Percentiles rank a stretch among this genome's conserved stretches.
Conservation (phyloP, 2,113 vertebrate species). For the Perca flavescens region DNA sequence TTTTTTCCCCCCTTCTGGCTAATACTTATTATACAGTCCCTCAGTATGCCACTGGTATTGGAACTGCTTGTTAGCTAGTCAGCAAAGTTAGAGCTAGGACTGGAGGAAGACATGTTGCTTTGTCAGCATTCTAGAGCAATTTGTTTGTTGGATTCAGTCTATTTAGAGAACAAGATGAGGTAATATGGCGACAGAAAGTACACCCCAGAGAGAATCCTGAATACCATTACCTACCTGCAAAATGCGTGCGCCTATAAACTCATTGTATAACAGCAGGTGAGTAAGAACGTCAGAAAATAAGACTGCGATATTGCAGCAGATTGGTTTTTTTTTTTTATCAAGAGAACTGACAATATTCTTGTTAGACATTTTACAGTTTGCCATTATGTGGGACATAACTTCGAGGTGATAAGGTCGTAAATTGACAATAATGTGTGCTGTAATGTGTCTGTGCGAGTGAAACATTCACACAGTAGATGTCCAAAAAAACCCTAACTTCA, state of each 20-base stretch:
- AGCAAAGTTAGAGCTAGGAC: neutral
- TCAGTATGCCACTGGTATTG: neutral
- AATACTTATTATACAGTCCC: neutral
- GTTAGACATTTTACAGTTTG: slow-evolving; percentile 41
- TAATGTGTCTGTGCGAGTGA: neutral
- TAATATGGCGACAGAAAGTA: slow-evolving; percentile 14
- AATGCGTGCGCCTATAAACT: slow-evolving; percentile 15
- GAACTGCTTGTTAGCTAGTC: neutral
- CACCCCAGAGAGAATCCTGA: slow-evolving; percentile 2
- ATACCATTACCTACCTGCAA: slow-evolving; percentile 4
- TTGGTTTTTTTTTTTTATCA: slow-evolving; percentile 15
- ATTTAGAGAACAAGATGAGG: slow-evolving; percentile 7
- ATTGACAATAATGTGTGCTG: slow-evolving; percentile 23
- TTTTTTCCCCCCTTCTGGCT: neutral
- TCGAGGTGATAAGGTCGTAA: slow-evolving; percentile 16
- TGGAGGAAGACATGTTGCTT: slow-evolving; percentile 11
- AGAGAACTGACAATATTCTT: slow-evolving; percentile 18
- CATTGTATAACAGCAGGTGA: slow-evolving; percentile 5
- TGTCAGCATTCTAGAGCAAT: neutral
- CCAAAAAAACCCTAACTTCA: slow-evolving; percentile 1
- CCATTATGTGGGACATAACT: slow-evolving; percentile 56
- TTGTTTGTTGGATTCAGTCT: slow-evolving; percentile 12
- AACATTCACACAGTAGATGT: neutral
- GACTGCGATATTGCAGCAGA: neutral
- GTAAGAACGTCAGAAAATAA: slow-evolving; percentile 2